Conservation (phyloP, 2,797 vertebrate species). For the Nannoperca australis region DNA sequence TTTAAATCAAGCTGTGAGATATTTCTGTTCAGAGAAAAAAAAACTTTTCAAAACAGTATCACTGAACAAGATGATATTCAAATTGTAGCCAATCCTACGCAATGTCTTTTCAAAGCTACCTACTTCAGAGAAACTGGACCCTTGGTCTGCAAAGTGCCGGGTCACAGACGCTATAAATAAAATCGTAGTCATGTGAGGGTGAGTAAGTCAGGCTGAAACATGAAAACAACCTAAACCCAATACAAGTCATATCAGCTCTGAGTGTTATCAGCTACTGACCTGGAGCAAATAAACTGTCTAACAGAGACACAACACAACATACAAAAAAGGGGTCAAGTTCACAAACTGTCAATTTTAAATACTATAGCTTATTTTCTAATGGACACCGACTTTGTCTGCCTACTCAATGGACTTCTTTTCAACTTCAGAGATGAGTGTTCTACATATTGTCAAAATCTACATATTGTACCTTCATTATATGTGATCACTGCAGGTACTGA, state of each 20-base stretch:
- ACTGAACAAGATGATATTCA: not conserved
- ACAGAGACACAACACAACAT: not conserved
- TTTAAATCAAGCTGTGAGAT: not conserved
- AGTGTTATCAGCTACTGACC: slow-evolving; percentile 42
- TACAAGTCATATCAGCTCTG: slow-evolving; percentile 32
- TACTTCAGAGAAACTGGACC: slow-evolving; percentile 56
- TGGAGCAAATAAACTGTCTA: slow-evolving; percentile 23
- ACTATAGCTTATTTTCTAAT: not conserved
- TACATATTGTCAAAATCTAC: no score
- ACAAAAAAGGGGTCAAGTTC: slow-evolving; percentile 11
- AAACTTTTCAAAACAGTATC: not conserved
- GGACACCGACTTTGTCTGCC: not conserved
- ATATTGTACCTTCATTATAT: slow-evolving; percentile 1
- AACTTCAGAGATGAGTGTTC: not conserved
- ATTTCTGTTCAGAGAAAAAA: not conserved
- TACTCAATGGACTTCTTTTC: not conserved
- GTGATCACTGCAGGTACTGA: not conserved
- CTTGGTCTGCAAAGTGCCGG: slow-evolving; percentile 41
- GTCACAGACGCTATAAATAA: slow-evolving; percentile 73
- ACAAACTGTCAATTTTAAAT: slow-evolving; percentile 20
- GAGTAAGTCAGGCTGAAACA: slow-evolving; percentile 46
- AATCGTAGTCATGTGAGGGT: slow-evolving; percentile 67
- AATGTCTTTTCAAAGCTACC: slow-evolving; percentile 20
- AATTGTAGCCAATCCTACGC: not conserved
- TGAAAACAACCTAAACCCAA: slow-evolving; percentile 67